Evolutionary conservation across 2,797 vertebrate species (phyloP).

Genomic region (Megaceryle alcyon): DNA sequence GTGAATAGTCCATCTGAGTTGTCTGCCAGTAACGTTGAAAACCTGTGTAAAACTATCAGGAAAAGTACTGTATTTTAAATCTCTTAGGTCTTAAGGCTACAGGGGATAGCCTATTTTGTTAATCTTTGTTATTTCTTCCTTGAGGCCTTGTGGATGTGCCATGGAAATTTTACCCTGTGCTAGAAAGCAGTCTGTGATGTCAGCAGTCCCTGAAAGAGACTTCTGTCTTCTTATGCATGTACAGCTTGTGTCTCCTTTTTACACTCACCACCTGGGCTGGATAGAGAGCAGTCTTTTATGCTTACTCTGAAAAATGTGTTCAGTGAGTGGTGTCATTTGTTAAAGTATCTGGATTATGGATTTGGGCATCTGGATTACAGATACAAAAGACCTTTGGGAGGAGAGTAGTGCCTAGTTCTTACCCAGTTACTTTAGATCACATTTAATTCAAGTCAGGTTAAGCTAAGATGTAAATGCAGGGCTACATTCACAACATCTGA

Average conservation of each 20-base stretch:
- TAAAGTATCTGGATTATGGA: neutral
- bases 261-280: neutral
- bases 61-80: neutral
- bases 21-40: neutral
- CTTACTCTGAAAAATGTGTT: neutral
- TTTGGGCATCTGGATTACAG: slow-evolving; percentile 8
- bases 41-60: neutral
- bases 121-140: neutral
- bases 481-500: neutral
- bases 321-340: neutral
- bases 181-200: neutral
- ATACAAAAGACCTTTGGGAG: neutral
- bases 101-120: neutral
- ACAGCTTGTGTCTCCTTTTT: neutral
- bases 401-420: neutral
- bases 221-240: neutral
- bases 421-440: neutral
- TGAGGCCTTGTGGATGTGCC: neutral
- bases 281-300: neutral
- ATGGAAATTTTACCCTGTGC: neutral
- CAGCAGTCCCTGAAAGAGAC: neutral
- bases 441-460: neutral
- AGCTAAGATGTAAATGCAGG: neutral
- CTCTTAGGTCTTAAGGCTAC: neutral
- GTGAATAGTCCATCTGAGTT: neutral